These are phyloP conservation scores for Prosopocoilus inquinatus DNA, from an alignment of 2,888 invertebrate species.

Conservation along the genomic window DNA sequence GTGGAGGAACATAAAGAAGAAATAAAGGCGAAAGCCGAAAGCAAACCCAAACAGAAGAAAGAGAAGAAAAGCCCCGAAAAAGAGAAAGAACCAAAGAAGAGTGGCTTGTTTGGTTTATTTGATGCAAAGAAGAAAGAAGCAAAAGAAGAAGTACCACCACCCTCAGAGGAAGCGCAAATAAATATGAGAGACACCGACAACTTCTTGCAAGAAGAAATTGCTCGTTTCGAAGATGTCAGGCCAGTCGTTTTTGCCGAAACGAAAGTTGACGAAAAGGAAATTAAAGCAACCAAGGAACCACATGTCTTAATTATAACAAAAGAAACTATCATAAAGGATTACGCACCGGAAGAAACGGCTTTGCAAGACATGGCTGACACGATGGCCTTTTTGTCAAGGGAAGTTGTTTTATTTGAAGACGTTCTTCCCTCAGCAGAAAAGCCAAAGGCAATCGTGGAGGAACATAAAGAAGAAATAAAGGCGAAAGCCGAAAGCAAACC, in stretches of 20 bases:
- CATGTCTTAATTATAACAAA: background rate
- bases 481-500: constrained; percentile 17
- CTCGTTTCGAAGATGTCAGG: constrained; percentile 22
- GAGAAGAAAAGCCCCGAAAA: constrained; percentile 6
- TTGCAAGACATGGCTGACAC: constrained; percentile 18
- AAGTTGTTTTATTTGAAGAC: constrained; percentile 7
- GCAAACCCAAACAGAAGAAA: background rate
- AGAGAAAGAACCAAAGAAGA: constrained; percentile 7
- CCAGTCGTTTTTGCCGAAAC: constrained; percentile 6
- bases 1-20: constrained; percentile 1
- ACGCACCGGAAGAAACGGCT: constrained; percentile 22
- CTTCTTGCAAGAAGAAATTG: constrained; percentile 26
- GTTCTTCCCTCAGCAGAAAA: constrained; percentile 9
- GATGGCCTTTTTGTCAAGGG: constrained; percentile 2
- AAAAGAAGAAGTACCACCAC: constrained; percentile 11
- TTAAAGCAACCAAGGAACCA: too few relatives aligned
- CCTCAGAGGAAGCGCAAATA: background rate
- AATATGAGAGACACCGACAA: constrained; percentile 7
- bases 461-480: constrained; percentile 1
- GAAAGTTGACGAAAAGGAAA: background rate
- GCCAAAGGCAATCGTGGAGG: background rate
- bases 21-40: background rate
- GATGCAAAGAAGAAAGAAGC: constrained; percentile 9
- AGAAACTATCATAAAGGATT: background rate
- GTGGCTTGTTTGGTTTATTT: constrained; percentile 16